phyloP scores from a whole-genome alignment of 2,113 vertebrate species.

The Collichthys lucidus region DNA sequence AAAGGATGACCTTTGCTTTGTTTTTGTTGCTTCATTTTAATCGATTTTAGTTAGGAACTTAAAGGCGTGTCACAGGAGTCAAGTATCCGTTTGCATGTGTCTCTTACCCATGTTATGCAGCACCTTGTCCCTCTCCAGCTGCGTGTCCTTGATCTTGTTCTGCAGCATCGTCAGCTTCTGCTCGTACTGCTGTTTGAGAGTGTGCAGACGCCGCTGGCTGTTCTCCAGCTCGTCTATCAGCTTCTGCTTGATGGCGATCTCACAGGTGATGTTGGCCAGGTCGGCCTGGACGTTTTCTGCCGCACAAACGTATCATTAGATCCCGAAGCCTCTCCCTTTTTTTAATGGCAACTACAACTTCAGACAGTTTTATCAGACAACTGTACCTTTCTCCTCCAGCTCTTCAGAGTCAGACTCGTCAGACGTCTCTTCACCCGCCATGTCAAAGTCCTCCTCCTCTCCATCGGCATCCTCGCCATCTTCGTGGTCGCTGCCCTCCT shows the following conservation, averaged over 20 bases:
- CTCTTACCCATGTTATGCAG: constrained; percentile 94
- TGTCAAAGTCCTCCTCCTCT: constrained; percentile 93
- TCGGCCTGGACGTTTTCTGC: constrained; percentile 95
- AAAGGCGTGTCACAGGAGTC: background rate
- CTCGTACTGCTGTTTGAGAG: constrained; percentile 96
- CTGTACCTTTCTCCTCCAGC: constrained; percentile 94
- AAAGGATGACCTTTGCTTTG: fast-evolving
- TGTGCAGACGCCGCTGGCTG: constrained; percentile 95
- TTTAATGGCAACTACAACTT: background rate
- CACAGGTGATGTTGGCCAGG: constrained; percentile 98
- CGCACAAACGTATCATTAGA: constrained; percentile 38
- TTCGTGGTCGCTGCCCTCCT: constrained; percentile 93
- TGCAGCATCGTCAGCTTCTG: constrained; percentile 97
- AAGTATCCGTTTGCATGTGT: no score
- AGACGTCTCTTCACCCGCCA: constrained; percentile 91
- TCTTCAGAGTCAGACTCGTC: constrained; percentile 97
- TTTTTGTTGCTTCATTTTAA: background rate
- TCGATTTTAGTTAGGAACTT: background rate
- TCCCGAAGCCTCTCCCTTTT: no score
- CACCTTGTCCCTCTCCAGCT: constrained; percentile 97
- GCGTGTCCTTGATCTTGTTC: constrained; percentile 96
- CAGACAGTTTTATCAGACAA: background rate
- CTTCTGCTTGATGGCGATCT: constrained; percentile 99
- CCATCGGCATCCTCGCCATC: constrained; percentile 92
- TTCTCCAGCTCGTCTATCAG: constrained; percentile 98